Evolutionary conservation across 1,140 invertebrate genomes (phyloP).

Genomic region (Augochlora pura): DNA sequence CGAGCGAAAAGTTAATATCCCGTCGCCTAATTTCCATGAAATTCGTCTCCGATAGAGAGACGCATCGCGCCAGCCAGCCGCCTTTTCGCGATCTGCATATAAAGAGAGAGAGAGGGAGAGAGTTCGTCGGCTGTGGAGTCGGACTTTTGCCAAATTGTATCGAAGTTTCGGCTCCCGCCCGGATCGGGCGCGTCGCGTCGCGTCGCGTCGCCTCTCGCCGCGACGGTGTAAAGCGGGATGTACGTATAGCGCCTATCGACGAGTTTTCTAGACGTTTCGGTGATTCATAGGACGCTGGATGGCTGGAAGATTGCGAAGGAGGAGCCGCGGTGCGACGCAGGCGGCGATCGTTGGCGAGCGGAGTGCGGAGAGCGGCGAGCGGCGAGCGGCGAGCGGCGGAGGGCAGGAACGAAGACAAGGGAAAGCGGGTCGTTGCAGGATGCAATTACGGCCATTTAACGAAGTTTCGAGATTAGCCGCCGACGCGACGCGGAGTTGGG

Average conservation of each 20-base stretch:
- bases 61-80: not conserved
- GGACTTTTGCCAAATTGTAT: constrained; percentile 58
- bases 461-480: constrained; percentile 76
- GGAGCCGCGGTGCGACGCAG: no score
- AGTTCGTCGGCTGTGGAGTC: constrained; percentile 15
- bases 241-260: constrained; percentile 28
- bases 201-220: no score
- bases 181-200: not conserved
- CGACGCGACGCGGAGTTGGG: constrained; percentile 50
- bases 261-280: constrained; percentile 41
- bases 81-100: constrained; percentile 37
- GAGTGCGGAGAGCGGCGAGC: not conserved
- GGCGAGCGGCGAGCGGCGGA: not conserved
- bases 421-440: constrained; percentile 57
- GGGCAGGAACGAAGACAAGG: constrained; percentile 32
- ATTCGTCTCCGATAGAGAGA: constrained; percentile 25
- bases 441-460: constrained; percentile 77
- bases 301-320: constrained; percentile 24
- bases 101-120: constrained; percentile 28
- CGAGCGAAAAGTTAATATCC: not conserved
- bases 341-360: not conserved
- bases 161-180: constrained; percentile 33
- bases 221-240: constrained; percentile 37
- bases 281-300: constrained; percentile 34
- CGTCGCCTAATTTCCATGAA: constrained; percentile 18